A percentile compares a stretch with the other conserved stretches of the same genome.
Evolutionary conservation across 35 echinoderm and acorn worm genomes (phyloP).

Genomic region (Apostichopus parvimensis): DNA sequence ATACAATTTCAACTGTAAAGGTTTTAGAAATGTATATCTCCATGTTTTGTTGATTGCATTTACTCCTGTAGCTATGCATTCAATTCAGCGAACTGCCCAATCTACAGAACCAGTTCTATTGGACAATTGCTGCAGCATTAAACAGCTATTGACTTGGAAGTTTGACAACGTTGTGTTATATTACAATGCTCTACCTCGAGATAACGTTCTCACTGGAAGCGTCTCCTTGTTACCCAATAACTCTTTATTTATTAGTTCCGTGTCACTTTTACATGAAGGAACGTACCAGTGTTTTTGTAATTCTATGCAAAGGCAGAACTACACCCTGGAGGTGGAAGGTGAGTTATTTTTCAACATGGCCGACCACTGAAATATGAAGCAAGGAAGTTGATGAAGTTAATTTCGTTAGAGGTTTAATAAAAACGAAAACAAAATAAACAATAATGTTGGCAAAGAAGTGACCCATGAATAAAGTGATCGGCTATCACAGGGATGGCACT

Average conservation of each 20-base stretch:
- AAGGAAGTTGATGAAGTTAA: too few species aligned
- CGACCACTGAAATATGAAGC: too few species aligned
- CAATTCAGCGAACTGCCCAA: neutral
- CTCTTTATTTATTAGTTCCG: conserved; percentile 8
- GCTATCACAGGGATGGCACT: too few species aligned
- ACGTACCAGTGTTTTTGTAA: neutral
- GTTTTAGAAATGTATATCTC: too few species aligned
- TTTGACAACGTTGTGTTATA: neutral
- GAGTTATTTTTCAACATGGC: neutral
- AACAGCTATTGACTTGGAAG: neutral
- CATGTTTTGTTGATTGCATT: neutral
- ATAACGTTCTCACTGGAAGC: neutral
- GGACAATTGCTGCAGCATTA: neutral
- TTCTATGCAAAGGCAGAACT: neutral
- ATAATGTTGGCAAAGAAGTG: too few species aligned
- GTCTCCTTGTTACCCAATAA: neutral
- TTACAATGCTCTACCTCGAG: neutral
- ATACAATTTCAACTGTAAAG: too few species aligned
- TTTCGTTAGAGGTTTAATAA: too few species aligned
- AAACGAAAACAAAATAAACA: too few species aligned
- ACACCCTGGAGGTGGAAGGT: neutral
- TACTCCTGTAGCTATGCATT: neutral
- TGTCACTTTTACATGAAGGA: neutral
- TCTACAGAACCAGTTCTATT: neutral
- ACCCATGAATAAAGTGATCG: too few species aligned